Conservation (phyloP, 1,140 invertebrate species). For the Proctacanthus coquilletti region DNA sequence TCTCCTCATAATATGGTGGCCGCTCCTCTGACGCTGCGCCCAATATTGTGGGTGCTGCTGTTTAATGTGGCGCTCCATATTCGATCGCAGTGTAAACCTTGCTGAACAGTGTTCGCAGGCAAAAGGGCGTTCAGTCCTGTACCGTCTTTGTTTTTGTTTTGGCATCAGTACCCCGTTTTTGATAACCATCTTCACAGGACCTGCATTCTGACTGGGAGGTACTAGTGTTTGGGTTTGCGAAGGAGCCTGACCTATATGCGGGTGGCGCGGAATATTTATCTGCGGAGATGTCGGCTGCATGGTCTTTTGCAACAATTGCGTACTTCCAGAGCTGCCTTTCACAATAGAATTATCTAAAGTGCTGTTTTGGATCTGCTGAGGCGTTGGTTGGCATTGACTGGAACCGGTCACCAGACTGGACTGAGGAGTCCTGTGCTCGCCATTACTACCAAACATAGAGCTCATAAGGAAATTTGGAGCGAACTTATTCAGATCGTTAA, state of each 20-base stretch:
- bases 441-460: conserved; percentile 7
- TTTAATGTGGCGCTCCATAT: conserved; percentile 88
- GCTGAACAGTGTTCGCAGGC: conserved; percentile 78
- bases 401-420: too few species aligned
- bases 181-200: conserved; percentile 74
- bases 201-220: conserved; percentile 26
- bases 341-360: background rate
- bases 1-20: conserved; percentile 29
- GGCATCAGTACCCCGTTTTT: conserved; percentile 78
- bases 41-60: conserved; percentile 83
- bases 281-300: conserved; percentile 1
- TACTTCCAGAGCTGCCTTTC: conserved; percentile 1
- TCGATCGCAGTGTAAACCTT: conserved; percentile 74
- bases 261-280: conserved; percentile 3
- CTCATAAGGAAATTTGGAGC: conserved; percentile 32
- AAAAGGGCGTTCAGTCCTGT: conserved; percentile 80
- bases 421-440: too few species aligned
- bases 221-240: conserved; percentile 8
- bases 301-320: background rate
- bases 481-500: conserved; percentile 44
- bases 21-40: conserved; percentile 49
- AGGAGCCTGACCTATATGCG: background rate
- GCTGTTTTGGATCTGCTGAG: background rate
- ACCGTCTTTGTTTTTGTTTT: conserved; percentile 78
- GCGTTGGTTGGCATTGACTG: too few species aligned